Evolutionary conservation across 1,140 invertebrate species (phyloP), one percentile per base, ranked within the genome.

Genomic region (Camponotus vicinus): DNA sequence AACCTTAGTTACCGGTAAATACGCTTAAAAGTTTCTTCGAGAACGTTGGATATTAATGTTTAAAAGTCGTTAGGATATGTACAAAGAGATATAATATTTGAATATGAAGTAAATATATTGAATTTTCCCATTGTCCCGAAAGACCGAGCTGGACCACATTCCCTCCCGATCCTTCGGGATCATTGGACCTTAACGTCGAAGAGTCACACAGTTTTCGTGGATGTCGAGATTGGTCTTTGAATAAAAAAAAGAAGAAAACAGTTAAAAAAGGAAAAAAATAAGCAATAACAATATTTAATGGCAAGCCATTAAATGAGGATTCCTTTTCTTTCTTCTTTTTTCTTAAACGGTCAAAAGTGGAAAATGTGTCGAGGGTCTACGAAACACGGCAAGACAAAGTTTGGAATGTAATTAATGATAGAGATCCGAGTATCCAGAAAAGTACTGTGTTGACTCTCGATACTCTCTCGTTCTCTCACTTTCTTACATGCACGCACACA

Each of bases 41-140:
- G 84, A 91, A 91, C 79, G 79, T 89, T 89, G 85, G 90, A 91
- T 92, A 91, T 85, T 89, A 91, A 90, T 91, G 89, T 91, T 91
- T 85, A 86, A 91, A 88, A 89, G 84, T 89, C 89, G 88, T 92
- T 93, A 89, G 91, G 93, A 95, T 95, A 95, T 94, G 94, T 94
- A 95, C 94, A 95, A 93, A 93, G 88, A 89, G 88, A 89, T 89
- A 89, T 89, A 84, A 89, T 88, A 89, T 89, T 57, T 69, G 45
- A 40, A 69, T 70, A 70, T 80, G 34, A 61, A 75, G 88, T 90
- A 91, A 89, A 90, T 92, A 91, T 91, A 86, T 80, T 84, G 63
- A 66, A 79, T 87, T 64, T 59, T n/a, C 15, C 49, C 15, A 8
- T 18, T 32, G 57, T 69, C 37, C 59, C 83, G 32, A 63, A 67